Evolutionary conservation across 1,140 invertebrate genomes (phyloP).

Genomic region (Calliphora vicina): DNA sequence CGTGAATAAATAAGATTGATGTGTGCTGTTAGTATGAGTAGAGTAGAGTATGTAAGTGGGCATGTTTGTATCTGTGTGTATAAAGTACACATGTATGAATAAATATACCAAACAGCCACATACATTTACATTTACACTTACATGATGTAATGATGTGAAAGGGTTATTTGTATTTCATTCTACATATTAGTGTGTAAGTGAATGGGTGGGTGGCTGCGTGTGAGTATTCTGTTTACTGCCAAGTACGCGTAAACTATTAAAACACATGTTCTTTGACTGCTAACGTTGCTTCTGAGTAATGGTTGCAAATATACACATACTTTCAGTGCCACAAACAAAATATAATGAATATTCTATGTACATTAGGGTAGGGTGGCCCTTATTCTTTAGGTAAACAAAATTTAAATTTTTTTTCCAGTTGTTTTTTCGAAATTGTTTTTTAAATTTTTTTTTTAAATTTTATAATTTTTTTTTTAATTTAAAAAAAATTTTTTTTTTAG

Average conservation of each 20-base stretch:
- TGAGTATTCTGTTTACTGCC: neutral
- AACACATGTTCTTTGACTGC: neutral
- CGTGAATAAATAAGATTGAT: neutral
- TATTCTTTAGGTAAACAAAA: no score
- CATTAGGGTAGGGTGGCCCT: no score
- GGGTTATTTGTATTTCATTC: neutral
- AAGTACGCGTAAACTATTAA: neutral
- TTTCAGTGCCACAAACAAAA: neutral
- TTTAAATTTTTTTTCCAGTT: no score
- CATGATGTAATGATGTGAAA: neutral
- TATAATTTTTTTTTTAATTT: no score
- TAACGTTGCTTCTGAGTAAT: neutral
- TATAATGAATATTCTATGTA: neutral
- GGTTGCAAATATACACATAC: neutral
- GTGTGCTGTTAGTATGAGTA: no score
- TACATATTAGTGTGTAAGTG: neutral
- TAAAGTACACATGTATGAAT: no score
- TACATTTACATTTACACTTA: neutral
- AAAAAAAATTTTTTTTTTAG: no score
- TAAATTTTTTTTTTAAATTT: no score
- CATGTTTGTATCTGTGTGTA: neutral
- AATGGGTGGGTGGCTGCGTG: neutral
- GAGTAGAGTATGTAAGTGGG: no score
- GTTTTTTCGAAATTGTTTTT: no score
- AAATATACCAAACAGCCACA: no score